Evolutionary conservation across 2,888 invertebrate species (phyloP), one percentile per base, ranked within the genome.

Genomic region (Choristoneura rosaceana): DNA sequence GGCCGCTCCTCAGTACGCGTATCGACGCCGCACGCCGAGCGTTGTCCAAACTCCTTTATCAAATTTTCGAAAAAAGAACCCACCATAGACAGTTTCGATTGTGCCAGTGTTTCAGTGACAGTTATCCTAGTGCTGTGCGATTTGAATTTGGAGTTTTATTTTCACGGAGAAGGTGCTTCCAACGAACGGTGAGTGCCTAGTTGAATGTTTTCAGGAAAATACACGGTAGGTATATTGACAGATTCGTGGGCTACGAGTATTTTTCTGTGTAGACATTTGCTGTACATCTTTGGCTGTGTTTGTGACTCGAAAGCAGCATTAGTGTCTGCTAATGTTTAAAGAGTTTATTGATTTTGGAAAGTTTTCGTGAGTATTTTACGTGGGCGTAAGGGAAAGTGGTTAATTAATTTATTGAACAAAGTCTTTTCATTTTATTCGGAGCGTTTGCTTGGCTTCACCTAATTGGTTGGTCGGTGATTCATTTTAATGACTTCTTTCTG

Each of bases 1-100:
- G 93, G 93, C 93, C 79, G 83, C 82, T 88, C 92, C 82, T 88
- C 92, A 93, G 93, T 93, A 71, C 84, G 87, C 86, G 90, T 92
- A 93, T 93, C 79, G 93, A 93, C 92, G 90, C 86, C 87, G 82
- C 77, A 79, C 78, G 85, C 82, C 83, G 83, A 87, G 87, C 86
- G 84, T 87, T 78, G 82, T 75, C 71, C 67, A 77, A 76, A 74
- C 74, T 71, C 73, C 73, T 68, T 69, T 64, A 67, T 62, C 25
- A 52, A 68, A 63, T 63, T 68, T 63, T 41, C 71, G 71, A 68
- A 73, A 73, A 67, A 60, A 73, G 34, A 55, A 71, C 41, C 47
- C 12, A 64, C 69, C 64, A 69, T 69, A 69, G 64, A 73, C 73
- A 55, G 45, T 59, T 59, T 12, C 64, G 50, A 55, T 70, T 70